Percentiles rank a stretch among this genome's conserved stretches.
These are phyloP conservation scores for Speoplatyrhinus poulsoni DNA, from an alignment of 2,113 vertebrate genomes.

Conservation along the genomic window DNA sequence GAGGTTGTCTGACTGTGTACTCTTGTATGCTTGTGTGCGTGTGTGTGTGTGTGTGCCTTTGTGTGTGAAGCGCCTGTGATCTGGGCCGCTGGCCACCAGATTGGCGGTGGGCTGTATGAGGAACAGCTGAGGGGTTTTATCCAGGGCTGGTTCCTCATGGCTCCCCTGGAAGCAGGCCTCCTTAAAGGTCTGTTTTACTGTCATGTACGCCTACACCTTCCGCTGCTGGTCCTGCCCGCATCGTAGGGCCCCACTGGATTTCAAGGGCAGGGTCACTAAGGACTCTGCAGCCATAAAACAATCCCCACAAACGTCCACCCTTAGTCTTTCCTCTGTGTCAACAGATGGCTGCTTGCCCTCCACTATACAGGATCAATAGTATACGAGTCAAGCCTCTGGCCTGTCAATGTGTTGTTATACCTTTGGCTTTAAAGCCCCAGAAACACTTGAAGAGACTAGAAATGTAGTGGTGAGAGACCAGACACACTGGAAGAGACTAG, in stretches of 20 bases:
- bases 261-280: slow-evolving; percentile 39
- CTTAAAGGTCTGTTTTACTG: slow-evolving; percentile 80
- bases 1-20: slow-evolving; percentile 50
- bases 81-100: slow-evolving; percentile 51
- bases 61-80: slow-evolving; percentile 23
- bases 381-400: slow-evolving; percentile 1
- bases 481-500: too few species aligned
- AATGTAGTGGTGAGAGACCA: too few species aligned
- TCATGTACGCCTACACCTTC: slow-evolving; percentile 47
- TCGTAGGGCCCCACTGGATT: slow-evolving; percentile 38
- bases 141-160: slow-evolving; percentile 25
- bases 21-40: background rate
- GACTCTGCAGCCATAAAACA: slow-evolving; percentile 51
- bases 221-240: slow-evolving; percentile 57
- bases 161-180: slow-evolving; percentile 73
- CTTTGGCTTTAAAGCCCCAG: slow-evolving; percentile 9
- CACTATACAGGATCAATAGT: background rate
- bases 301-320: slow-evolving; percentile 24
- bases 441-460: too few species aligned
- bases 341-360: slow-evolving; percentile 13
- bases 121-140: slow-evolving; percentile 80
- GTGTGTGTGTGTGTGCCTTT: slow-evolving; percentile 3
- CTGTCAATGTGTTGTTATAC: slow-evolving; percentile 1
- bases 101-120: slow-evolving; percentile 64
- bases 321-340: slow-evolving; percentile 25